These are phyloP conservation scores for Gryon sp. DNA, from an alignment of 1,140 invertebrate species.

Conservation along the genomic window DNA sequence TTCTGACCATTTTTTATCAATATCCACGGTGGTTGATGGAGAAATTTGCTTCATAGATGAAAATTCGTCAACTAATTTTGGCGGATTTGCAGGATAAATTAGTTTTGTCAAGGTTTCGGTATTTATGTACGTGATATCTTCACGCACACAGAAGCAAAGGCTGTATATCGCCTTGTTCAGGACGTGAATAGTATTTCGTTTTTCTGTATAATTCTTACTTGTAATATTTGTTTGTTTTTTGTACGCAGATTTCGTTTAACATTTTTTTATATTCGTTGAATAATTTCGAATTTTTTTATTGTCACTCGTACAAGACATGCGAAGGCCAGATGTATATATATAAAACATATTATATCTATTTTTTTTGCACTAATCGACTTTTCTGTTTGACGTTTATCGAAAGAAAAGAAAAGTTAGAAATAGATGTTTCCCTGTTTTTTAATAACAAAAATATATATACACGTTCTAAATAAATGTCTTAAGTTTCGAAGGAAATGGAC, in stretches of 20 bases:
- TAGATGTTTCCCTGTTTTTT: conserved; percentile 27
- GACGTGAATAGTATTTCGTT: conserved; percentile 53
- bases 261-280: conserved; percentile 33
- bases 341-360: conserved; percentile 44
- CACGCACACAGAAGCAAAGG: no score
- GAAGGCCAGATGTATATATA: conserved; percentile 47
- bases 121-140: no score
- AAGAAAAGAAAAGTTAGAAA: not conserved
- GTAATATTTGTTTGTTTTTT: conserved; percentile 38
- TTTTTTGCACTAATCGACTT: conserved; percentile 46
- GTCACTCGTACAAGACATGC: conserved; percentile 23
- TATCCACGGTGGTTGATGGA: no score
- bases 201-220: conserved; percentile 19
- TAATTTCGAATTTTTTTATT: conserved; percentile 15
- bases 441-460: conserved; percentile 11
- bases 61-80: no score
- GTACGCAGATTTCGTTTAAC: conserved; percentile 30
- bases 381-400: conserved; percentile 29
- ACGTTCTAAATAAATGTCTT: no score
- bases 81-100: no score
- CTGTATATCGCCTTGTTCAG: no score
- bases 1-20: no score
- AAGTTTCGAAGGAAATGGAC: conserved; percentile 9
- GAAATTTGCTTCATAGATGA: no score
- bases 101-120: no score